Percentiles rank a stretch among this genome's conserved stretches.
phyloP scores from a whole-genome alignment of 2,113 vertebrate species.

The Oceanodroma tethys region DNA sequence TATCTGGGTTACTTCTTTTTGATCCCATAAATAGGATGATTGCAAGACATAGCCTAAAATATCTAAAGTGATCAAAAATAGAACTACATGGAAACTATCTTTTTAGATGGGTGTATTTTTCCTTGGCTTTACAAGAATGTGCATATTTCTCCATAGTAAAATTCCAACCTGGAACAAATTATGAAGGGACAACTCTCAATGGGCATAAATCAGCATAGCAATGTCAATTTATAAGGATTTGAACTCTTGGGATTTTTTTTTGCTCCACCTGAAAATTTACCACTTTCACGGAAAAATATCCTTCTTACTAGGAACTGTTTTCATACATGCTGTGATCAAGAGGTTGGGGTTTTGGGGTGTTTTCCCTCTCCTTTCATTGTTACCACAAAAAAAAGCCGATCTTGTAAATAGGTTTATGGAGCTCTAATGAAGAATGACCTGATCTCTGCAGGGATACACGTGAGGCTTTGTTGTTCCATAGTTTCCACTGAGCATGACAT shows the following conservation, averaged over 20 bases:
- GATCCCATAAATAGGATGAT: conserved; percentile 30
- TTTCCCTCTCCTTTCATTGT: not conserved
- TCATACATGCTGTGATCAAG: not conserved
- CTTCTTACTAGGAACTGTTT: not conserved
- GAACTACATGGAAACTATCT: not conserved
- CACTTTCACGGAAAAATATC: not conserved
- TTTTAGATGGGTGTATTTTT: not conserved
- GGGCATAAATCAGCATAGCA: conserved; percentile 51
- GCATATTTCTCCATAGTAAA: not conserved
- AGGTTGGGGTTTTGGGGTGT: not conserved
- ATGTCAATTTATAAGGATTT: conserved; percentile 35
- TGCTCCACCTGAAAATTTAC: conserved; percentile 1
- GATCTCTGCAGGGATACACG: conserved; percentile 49
- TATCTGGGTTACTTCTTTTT: conserved; percentile 44
- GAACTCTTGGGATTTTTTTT: not conserved
- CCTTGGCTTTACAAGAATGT: not conserved
- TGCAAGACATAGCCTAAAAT: conserved; percentile 16
- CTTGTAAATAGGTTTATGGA: conserved; percentile 41
- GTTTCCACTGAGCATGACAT: conserved; percentile 61
- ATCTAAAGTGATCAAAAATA: conserved; percentile 21
- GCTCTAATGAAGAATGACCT: conserved; percentile 66
- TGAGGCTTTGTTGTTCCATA: conserved; percentile 64
- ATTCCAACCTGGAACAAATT: conserved; percentile 60
- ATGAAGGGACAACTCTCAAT: conserved; percentile 23
- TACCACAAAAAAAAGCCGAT: not conserved